Evolutionary conservation across 1,140 invertebrate species (phyloP), one percentile per base, ranked within the genome.

Genomic region (Lasaia peninsularis): DNA sequence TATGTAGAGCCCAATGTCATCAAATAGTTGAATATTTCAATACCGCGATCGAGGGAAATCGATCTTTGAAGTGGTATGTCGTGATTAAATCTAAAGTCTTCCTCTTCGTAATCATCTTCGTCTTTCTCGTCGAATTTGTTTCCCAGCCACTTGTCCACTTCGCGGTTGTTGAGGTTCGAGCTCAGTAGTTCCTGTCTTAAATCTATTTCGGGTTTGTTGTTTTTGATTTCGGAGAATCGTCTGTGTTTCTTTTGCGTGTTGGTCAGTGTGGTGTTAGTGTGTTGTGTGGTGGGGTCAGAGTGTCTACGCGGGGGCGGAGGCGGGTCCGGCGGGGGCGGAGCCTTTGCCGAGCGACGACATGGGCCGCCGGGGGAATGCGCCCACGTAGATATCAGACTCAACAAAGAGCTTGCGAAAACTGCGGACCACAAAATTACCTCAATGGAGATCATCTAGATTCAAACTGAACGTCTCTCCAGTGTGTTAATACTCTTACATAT

Each of bases 351-450:
- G 73, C 59, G 87, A 55, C 52, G 84, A 88, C 52, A 88, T 67
- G 63, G 86, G 79, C 53, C 85, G 77, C 37, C 85, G 78, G 63
- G 84, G 75, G 87, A 90, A 89, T 34, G 79, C 75, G 60, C 87
- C 89, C 79, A 90, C 84, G 83, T 86, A 69, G 78, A 88, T 81
- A 80, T 89, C 89, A 88, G 87, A 89, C 81, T 90, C 89, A 80
- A 81, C 84, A 88, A 90, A 89, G 85, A 90, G 78, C 80, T 90
- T 90, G 85, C 89, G 89, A 90, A 90, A 90, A 90, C 89, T 90
- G 82, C 62, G 69, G 63, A 71, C 62, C 63, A 71, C 56, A 71
- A 50, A 62, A 61, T 52, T 32, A 54, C 64, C 67, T 28, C 24
- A 28, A 7, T 28, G 2, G 24, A 28, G 24, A 28, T 28, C 2